Evolutionary conservation across 2,888 invertebrate species (phyloP), one percentile per base, ranked within the genome.

Genomic region (Heliconius hortense): DNA sequence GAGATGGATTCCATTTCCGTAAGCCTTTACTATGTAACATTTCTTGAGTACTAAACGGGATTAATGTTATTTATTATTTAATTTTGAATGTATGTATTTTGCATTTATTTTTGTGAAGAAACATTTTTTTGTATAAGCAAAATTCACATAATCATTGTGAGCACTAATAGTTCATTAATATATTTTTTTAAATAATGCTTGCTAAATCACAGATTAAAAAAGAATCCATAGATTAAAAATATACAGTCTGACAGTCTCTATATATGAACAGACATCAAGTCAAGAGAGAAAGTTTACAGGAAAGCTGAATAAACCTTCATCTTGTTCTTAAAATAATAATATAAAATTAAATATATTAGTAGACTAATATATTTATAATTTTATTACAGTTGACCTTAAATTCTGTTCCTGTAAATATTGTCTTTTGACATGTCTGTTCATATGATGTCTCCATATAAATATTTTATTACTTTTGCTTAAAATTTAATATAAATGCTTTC

Each of bases 21-120:
- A n/a, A 39, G 15, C 39, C 24, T 39, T 13, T 24, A 66, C 39
- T 66, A 24, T 66, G 64, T 66, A 66, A 66, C 24, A 39, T 66
- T 24, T 60, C 28, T 13, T 62, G 2, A 26, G 15, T 18, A 62
- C 7, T 7, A 31, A 31, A 31, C 4, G 31, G 28, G 4, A 28
- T 56, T n/a, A 56, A 24, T 56, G 13, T 60, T 24, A 11, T 60
- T 24, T 11, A 24, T 31, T 60, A 24, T 4, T 59, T 24, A 24
- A 59, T 59, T 24, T 59, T 59, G 3, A 59, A 24, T 35, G 35
- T 10, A 35, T 10, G 35, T 35, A 35, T 35, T 35, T 35, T 35
- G 35, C 10, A 35, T 60, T 60, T 60, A 26, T 26, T 60, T 24
- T n/a, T 60, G 26, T 60, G 26, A 60, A 60, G 13, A 24, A 26